Base-by-base conservation (phyloP, 2,888 invertebrate genomes). In the Caenorhabditis zanzibari region DNA sequence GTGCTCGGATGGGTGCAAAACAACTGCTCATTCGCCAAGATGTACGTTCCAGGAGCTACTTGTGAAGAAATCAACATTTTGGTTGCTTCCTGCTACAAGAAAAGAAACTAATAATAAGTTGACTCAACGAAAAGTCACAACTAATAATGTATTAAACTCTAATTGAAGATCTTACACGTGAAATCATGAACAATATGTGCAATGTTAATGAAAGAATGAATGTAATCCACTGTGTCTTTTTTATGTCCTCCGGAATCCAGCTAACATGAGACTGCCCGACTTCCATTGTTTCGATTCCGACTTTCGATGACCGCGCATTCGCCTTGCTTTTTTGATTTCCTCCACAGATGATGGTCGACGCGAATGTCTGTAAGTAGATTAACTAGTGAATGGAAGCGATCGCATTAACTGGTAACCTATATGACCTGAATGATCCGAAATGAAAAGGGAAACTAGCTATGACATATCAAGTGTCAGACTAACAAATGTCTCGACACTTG, bases 41-140 rank as follows among this genome's bases (percentile, higher is more conserved):
- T 90, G 89, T 91, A 91, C 81, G 85, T 92, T 26, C 91, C 91
- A 16, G 89, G 86, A 59, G 91, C 91, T 4, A 90, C 89, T 28
- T 91, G 91, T 69, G 90, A 88, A 22, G 91, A 91, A 79, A 91
- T 91, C 71, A 90, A 92, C 82, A 85, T 90, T 41, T 85, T 92
- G 32, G 91, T 91, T 9, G 91, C 83, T 2, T 90, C 90, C 9
- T 91, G 91, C 69, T 90, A 89, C 82, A 84, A 76, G 66, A 85
- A 85, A 7, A 68, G 68, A 61, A 85, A 84, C 56, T 84, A 69
- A 80, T 56, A 63, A 73, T 59, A 56, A 32, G 19, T 19, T 19
- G 32, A 41, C 41, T 49, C 19, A 14, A 54, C 28, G 44, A 63
- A 28, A 12, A 64, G 47, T 56, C 47, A 47, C 56, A 75, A 77